phyloP scores from a whole-genome alignment of 2,113 vertebrate species.

The Craseonycteris thonglongyai region DNA sequence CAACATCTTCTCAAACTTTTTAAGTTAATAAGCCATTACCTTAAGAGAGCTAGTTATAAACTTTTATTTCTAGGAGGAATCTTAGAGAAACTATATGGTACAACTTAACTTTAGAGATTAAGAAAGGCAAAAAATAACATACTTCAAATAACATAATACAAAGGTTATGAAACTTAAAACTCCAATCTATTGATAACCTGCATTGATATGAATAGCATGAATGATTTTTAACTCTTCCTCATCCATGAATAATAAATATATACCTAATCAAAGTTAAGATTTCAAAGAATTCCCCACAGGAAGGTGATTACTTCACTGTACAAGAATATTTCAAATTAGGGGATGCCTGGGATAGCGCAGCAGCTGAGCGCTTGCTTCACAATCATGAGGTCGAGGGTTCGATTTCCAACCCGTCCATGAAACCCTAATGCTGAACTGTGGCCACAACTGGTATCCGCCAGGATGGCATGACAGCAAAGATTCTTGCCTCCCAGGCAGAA shows the following conservation, averaged over 20 bases:
- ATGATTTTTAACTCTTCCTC: background rate
- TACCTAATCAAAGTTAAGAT: background rate
- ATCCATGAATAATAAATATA: background rate
- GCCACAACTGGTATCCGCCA: too few species aligned
- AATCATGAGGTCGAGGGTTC: too few species aligned
- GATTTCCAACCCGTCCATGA: too few species aligned
- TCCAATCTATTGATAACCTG: background rate
- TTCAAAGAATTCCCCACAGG: background rate
- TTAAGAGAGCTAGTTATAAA: background rate
- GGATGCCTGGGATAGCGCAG: too few species aligned
- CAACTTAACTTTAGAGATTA: background rate
- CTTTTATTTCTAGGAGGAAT: background rate
- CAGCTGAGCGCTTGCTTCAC: too few species aligned
- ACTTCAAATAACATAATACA: background rate
- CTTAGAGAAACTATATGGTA: background rate
- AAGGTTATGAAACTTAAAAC: background rate
- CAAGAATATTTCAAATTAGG: background rate
- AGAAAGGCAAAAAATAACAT: background rate
- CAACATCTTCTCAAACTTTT: background rate
- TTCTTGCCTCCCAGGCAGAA: too few species aligned
- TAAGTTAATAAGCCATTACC: background rate
- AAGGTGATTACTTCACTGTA: background rate
- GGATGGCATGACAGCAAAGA: too few species aligned
- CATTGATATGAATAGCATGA: background rate
- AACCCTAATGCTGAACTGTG: too few species aligned